phyloP scores from a whole-genome alignment of 2,888 invertebrate genomes.

The Heteromurus nitidus region DNA sequence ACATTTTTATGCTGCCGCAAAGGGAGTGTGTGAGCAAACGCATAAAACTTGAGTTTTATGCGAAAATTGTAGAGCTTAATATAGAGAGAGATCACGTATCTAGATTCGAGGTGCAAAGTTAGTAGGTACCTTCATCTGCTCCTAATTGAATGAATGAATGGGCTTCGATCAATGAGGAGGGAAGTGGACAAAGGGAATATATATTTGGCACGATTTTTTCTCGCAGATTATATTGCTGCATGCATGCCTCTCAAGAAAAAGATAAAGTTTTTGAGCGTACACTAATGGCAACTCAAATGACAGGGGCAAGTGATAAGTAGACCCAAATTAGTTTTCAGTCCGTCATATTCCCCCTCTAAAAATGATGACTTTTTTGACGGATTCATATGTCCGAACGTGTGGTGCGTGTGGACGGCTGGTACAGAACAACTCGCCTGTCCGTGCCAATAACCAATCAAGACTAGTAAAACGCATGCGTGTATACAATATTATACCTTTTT shows the following conservation, averaged over 20 bases:
- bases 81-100: constrained; percentile 8
- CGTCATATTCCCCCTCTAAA: constrained; percentile 19
- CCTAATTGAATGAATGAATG: constrained; percentile 6
- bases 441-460: too few species aligned
- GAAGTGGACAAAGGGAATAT: neutral
- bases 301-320: constrained; percentile 58
- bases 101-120: neutral
- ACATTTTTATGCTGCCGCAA: constrained; percentile 52
- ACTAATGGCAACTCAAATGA: constrained; percentile 53
- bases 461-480: too few species aligned
- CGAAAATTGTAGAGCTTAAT: constrained; percentile 25
- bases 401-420: constrained; percentile 1
- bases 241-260: too few species aligned
- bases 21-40: constrained; percentile 12
- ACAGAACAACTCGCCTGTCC: too few species aligned
- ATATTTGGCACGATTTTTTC: neutral
- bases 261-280: neutral
- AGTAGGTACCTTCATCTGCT: neutral
- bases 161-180: neutral
- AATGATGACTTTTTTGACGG: constrained; percentile 44
- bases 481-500: too few species aligned
- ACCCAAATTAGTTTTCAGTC: constrained; percentile 54
- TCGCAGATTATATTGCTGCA: too few species aligned
- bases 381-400: neutral
- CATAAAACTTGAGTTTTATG: constrained; percentile 49